Evolutionary conservation across 2,113 vertebrate genomes (phyloP).

Genomic region (Upupa epops): DNA sequence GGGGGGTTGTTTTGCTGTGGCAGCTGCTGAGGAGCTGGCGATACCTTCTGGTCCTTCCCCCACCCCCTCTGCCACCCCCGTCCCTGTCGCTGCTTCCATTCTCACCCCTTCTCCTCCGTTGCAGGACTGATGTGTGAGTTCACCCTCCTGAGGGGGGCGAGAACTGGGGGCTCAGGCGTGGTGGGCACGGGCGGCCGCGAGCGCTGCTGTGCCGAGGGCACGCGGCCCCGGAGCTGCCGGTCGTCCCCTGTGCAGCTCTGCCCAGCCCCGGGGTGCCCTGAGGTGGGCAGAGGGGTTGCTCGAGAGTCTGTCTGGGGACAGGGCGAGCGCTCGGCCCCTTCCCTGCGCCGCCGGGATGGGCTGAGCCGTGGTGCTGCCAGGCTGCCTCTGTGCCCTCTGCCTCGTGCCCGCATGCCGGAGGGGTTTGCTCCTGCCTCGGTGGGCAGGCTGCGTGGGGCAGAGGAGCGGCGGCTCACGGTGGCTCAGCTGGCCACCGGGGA

Average conservation of each 20-base stretch:
- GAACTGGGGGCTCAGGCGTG: neutral
- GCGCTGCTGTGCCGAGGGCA: conserved; percentile 1
- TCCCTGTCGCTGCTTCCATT: conserved; percentile 31
- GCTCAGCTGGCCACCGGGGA: neutral
- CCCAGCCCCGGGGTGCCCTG: neutral
- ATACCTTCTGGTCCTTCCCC: neutral
- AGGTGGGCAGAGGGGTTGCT: neutral
- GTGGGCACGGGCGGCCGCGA: neutral
- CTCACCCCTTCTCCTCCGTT: conserved; percentile 53
- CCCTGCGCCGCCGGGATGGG: neutral
- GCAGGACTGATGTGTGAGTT: conserved; percentile 37
- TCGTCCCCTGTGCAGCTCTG: neutral
- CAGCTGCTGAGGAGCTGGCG: neutral
- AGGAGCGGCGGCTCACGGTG: neutral
- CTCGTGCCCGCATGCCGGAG: neutral
- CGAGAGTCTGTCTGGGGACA: neutral
- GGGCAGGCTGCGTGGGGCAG: neutral
- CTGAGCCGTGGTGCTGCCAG: neutral
- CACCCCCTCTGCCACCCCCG: neutral
- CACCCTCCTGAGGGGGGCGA: neutral
- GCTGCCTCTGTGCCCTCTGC: neutral
- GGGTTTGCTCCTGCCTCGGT: neutral
- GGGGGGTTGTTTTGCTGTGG: conserved; percentile 36
- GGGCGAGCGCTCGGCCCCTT: neutral
- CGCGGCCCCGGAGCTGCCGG: neutral